These are phyloP conservation scores for Eupithecia inturbata DNA, from an alignment of 2,888 invertebrate species.

Conservation along the genomic window DNA sequence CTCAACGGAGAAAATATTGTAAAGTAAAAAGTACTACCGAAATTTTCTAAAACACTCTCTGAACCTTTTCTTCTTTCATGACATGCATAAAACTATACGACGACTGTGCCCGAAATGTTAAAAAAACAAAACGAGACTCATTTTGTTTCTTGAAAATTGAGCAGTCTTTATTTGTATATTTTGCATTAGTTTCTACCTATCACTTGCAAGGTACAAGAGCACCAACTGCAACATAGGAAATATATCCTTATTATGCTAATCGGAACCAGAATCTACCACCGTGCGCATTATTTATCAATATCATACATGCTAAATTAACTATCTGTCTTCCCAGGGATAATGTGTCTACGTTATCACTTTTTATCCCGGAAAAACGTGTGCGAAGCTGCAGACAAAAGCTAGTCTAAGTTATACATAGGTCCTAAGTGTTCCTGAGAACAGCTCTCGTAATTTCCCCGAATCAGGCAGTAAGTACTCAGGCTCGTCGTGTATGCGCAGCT, in stretches of 20 bases:
- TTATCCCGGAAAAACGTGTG: not conserved
- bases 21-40: not conserved
- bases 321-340: too few relatives aligned
- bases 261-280: too few relatives aligned
- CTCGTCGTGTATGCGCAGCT: constrained; percentile 48
- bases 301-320: too few relatives aligned
- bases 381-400: not conserved
- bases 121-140: not conserved
- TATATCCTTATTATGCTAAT: too few relatives aligned
- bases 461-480: not conserved
- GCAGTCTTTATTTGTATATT: not conserved
- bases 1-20: too few relatives aligned
- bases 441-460: not conserved
- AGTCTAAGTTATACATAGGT: not conserved
- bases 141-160: not conserved
- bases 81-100: too few relatives aligned
- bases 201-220: too few relatives aligned
- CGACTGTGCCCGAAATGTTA: not conserved
- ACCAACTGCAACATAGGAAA: too few relatives aligned
- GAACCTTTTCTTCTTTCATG: not conserved
- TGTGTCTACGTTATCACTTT: too few relatives aligned
- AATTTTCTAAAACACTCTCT: not conserved
- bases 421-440: not conserved
- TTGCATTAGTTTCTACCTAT: too few relatives aligned
- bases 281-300: too few relatives aligned